phyloP scores from a whole-genome alignment of 2,113 vertebrate species.

The Zeus faber region DNA sequence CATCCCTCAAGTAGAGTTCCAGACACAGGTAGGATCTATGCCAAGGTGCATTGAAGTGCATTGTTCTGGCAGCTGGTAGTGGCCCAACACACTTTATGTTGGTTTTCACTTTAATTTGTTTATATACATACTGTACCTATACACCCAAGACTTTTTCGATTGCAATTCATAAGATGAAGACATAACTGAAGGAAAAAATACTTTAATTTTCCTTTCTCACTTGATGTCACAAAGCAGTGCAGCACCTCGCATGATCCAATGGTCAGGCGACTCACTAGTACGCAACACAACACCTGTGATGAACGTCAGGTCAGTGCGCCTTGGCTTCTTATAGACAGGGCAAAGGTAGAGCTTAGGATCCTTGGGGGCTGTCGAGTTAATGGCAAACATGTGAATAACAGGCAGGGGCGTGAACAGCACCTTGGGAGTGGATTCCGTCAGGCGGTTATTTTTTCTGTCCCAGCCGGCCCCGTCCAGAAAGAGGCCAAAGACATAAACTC shows the following conservation, averaged over 20 bases:
- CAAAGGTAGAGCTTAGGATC: slow-evolving; percentile 81
- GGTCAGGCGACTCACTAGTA: slow-evolving; percentile 75
- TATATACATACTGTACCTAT: too few species aligned
- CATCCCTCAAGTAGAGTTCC: too few species aligned
- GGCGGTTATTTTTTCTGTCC: slow-evolving; percentile 79
- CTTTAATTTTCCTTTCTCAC: too few species aligned
- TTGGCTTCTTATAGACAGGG: slow-evolving; percentile 85
- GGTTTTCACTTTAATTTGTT: too few species aligned
- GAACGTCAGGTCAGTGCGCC: slow-evolving; percentile 82
- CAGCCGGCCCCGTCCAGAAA: slow-evolving; percentile 87
- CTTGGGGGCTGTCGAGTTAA: slow-evolving; percentile 68
- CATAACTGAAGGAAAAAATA: too few species aligned
- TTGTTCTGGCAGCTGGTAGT: too few species aligned
- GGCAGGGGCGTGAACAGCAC: slow-evolving; percentile 85
- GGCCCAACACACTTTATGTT: too few species aligned
- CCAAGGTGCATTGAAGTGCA: too few species aligned
- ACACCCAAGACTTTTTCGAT: too few species aligned
- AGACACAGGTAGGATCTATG: too few species aligned
- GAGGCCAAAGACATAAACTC: slow-evolving; percentile 84
- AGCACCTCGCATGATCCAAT: slow-evolving; percentile 87
- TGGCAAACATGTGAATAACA: slow-evolving; percentile 84
- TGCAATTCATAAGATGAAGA: too few species aligned
- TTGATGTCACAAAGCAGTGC: slow-evolving; percentile 87
- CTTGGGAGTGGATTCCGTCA: slow-evolving; percentile 83
- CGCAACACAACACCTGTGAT: slow-evolving; percentile 78